Percentiles rank a stretch among this genome's conserved stretches.
These are phyloP conservation scores for Helicolenus hilgendorfi DNA, from an alignment of 2,797 vertebrate species.

Conservation along the genomic window DNA sequence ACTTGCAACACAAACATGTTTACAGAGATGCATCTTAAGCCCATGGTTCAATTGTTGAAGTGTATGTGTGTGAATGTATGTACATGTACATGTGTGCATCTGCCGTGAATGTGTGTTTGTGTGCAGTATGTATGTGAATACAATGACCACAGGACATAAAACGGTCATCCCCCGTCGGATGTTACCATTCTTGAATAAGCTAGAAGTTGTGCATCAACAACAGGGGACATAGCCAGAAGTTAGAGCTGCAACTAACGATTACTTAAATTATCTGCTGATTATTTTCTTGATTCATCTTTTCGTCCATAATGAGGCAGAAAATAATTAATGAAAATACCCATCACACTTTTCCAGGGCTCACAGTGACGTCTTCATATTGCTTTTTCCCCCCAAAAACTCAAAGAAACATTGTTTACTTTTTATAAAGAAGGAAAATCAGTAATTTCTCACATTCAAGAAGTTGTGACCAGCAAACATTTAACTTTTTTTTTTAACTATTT, in stretches of 20 bases:
- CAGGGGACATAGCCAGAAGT: background rate
- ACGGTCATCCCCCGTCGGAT: background rate
- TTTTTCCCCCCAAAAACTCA: background rate
- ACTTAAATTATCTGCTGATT: background rate
- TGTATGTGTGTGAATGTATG: background rate
- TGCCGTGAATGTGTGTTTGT: background rate
- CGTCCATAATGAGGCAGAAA: background rate
- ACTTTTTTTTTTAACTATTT: too few relatives aligned
- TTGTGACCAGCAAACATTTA: too few relatives aligned
- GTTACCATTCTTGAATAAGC: background rate
- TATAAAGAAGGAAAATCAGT: background rate
- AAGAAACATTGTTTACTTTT: background rate
- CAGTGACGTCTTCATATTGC: background rate
- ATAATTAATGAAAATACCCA: background rate
- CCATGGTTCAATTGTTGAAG: background rate
- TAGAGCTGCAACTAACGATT: background rate
- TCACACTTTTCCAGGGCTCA: background rate
- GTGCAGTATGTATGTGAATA: background rate
- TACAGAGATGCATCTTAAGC: background rate
- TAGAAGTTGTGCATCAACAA: background rate
- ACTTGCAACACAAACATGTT: background rate
- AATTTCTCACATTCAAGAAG: background rate
- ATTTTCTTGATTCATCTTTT: background rate
- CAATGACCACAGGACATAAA: background rate
- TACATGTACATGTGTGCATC: background rate